These are phyloP conservation scores for Moxostoma hubbsi DNA, from an alignment of 2,797 vertebrate species.

Conservation along the genomic window DNA sequence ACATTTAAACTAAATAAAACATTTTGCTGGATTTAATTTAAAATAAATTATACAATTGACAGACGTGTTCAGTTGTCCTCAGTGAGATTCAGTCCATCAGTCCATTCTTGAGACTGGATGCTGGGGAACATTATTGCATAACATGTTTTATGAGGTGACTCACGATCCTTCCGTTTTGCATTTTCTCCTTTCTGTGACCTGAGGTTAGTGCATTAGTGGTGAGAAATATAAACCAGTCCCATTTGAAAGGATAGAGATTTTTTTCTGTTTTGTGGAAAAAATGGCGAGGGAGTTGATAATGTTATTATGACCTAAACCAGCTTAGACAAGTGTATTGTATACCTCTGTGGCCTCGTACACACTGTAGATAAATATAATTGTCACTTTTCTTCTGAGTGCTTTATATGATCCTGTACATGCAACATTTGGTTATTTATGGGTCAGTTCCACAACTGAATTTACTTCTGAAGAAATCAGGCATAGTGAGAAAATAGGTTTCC, in stretches of 20 bases:
- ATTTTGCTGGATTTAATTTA: constrained; percentile 36
- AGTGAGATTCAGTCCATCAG: constrained; percentile 20
- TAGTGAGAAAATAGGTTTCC: too few species aligned
- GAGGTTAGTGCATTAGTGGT: constrained; percentile 19
- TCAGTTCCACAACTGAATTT: too few species aligned
- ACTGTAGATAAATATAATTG: too few species aligned
- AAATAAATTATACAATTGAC: constrained; percentile 26
- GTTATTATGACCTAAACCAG: not conserved
- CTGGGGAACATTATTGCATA: constrained; percentile 40
- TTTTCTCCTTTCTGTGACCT: constrained; percentile 11
- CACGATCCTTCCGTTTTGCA: constrained; percentile 24
- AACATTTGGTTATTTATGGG: too few species aligned
- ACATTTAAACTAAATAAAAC: constrained; percentile 5
- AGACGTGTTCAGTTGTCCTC: constrained; percentile 8
- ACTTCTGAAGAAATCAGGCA: too few species aligned
- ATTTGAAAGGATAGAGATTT: not conserved
- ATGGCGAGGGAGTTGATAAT: not conserved
- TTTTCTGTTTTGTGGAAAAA: not conserved
- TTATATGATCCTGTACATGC: too few species aligned
- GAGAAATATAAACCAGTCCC: not conserved
- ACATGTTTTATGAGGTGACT: constrained; percentile 34
- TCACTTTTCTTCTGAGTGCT: too few species aligned
- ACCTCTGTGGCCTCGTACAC: too few species aligned
- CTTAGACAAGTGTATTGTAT: not conserved
- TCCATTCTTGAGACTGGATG: not conserved